A percentile compares a stretch with the other conserved stretches of the same genome.
These are phyloP conservation scores for Meliscaeva auricollis DNA, from an alignment of 2,888 invertebrate genomes.

Conservation along the genomic window DNA sequence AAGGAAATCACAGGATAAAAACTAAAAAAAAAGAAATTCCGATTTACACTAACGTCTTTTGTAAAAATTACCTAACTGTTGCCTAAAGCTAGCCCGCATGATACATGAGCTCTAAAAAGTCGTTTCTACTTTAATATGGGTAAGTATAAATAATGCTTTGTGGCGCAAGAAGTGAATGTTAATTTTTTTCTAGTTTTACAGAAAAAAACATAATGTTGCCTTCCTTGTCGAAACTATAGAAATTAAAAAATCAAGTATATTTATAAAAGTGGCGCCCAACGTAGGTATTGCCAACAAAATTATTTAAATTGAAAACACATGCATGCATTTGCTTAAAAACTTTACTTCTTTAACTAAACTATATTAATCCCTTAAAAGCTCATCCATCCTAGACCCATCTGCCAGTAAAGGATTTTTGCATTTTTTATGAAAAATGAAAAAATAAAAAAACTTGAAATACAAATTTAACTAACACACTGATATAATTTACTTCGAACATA, in stretches of 20 bases:
- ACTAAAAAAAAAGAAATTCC: too few species aligned
- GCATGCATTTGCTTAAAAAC: neutral
- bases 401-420: neutral
- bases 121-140: too few species aligned
- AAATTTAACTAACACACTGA: slow-evolving; percentile 47
- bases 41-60: too few species aligned
- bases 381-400: neutral
- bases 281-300: neutral
- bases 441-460: slow-evolving; percentile 13
- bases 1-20: too few species aligned
- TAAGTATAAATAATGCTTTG: too few species aligned
- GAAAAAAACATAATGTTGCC: too few species aligned
- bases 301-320: neutral
- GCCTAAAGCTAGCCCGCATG: too few species aligned
- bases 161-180: too few species aligned
- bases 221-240: too few species aligned
- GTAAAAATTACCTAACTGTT: too few species aligned
- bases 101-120: too few species aligned
- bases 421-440: neutral
- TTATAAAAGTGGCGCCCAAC: neutral
- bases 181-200: too few species aligned
- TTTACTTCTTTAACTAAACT: neutral
- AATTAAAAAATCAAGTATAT: neutral
- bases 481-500: slow-evolving; percentile 47
- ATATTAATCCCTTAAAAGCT: neutral